Conservation (phyloP, 2,797 vertebrate species). For the Hippocampus kuda region DNA sequence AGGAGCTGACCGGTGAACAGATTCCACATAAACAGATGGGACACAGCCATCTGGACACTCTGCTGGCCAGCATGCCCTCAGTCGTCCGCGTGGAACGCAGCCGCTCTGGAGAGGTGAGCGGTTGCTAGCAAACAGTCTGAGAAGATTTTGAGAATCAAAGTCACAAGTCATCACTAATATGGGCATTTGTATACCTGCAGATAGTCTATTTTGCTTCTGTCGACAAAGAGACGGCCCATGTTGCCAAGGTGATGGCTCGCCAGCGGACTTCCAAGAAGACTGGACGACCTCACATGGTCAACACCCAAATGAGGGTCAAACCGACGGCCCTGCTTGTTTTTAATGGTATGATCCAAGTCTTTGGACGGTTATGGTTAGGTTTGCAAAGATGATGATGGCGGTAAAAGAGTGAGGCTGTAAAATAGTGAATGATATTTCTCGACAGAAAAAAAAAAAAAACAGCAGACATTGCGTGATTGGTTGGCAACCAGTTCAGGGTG, state of each 20-base stretch:
- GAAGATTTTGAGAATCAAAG: not conserved
- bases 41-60: slow-evolving; percentile 71
- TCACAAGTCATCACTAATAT: not conserved
- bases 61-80: slow-evolving; percentile 75
- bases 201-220: slow-evolving; percentile 71
- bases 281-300: slow-evolving; percentile 76
- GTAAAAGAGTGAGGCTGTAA: too few species aligned
- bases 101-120: slow-evolving; percentile 77
- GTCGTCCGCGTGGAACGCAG: slow-evolving; percentile 74
- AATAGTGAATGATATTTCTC: too few species aligned
- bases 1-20: slow-evolving; percentile 79
- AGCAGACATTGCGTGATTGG: too few species aligned
- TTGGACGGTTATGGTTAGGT: too few species aligned
- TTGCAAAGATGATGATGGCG: not conserved
- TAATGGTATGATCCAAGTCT: slow-evolving; percentile 67
- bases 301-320: slow-evolving; percentile 91
- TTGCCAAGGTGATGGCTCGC: slow-evolving; percentile 81
- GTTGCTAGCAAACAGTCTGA: not conserved
- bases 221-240: slow-evolving; percentile 66
- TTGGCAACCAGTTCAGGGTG: too few species aligned
- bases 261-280: slow-evolving; percentile 83
- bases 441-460: too few species aligned
- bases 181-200: slow-evolving; percentile 33
- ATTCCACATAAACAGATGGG: slow-evolving; percentile 85
- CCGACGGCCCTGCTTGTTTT: slow-evolving; percentile 69